Evolutionary conservation across 2,113 vertebrate genomes (phyloP).

Genomic region (Charadrius vociferus): DNA sequence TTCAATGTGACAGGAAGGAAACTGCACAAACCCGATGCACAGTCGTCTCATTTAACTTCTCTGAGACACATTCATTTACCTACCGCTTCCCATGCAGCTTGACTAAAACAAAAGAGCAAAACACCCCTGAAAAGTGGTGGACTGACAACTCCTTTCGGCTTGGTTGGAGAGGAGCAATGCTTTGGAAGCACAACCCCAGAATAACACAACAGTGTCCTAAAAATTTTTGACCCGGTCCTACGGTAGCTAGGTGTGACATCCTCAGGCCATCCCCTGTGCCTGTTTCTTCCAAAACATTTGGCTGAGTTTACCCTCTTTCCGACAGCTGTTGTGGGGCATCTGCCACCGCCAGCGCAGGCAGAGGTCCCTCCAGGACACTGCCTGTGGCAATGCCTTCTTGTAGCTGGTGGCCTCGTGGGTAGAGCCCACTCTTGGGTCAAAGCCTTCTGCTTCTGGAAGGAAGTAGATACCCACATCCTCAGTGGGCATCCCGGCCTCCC

Average conservation of each 20-base stretch:
- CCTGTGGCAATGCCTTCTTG: not conserved
- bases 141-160: not conserved
- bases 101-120: slow-evolving; percentile 12
- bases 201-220: not conserved
- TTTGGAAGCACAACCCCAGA: not conserved
- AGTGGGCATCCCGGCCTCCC: not conserved
- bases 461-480: not conserved
- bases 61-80: slow-evolving; percentile 52
- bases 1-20: slow-evolving; percentile 70
- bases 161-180: not conserved
- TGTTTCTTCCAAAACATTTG: not conserved
- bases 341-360: not conserved
- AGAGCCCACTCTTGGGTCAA: not conserved
- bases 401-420: rapidly evolving
- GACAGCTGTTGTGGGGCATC: not conserved
- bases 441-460: not conserved
- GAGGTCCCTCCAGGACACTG: not conserved
- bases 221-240: not conserved
- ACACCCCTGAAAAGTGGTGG: not conserved
- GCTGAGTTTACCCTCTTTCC: not conserved
- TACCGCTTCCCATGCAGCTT: slow-evolving; percentile 44
- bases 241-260: not conserved
- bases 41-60: slow-evolving; percentile 51
- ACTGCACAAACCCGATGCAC: slow-evolving; percentile 36
- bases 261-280: not conserved